These are phyloP conservation scores for Cheilosia soror DNA, from an alignment of 2,888 invertebrate species.

Conservation along the genomic window DNA sequence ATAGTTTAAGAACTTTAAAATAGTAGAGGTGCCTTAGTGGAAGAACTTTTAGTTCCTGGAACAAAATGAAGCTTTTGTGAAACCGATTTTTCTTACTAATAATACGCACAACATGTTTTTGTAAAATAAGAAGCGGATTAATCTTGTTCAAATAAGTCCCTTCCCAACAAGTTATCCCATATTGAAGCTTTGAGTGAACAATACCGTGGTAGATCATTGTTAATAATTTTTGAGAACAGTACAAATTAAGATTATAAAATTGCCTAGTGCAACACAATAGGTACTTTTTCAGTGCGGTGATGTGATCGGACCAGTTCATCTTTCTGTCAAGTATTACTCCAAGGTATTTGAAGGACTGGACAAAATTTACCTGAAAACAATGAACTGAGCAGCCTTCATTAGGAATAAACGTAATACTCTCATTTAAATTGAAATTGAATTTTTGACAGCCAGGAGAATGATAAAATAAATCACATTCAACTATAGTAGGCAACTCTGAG, in stretches of 20 bases:
- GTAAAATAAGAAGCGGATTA: background rate
- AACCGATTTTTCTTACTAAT: conserved; percentile 1
- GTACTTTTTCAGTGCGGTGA: background rate
- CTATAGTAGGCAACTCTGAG: background rate
- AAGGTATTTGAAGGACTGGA: conserved; percentile 9
- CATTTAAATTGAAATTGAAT: background rate
- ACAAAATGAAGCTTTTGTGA: background rate
- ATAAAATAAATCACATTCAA: background rate
- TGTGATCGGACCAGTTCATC: background rate
- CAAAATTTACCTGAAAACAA: conserved; percentile 6
- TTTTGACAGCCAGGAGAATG: background rate
- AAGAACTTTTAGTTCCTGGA: conserved; percentile 14
- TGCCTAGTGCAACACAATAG: conserved; percentile 14
- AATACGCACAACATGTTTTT: background rate
- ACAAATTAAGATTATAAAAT: conserved; percentile 24
- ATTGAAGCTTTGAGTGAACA: background rate
- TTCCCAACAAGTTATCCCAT: background rate
- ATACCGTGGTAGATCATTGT: background rate
- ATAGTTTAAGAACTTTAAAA: conserved; percentile 17
- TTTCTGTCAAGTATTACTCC: background rate
- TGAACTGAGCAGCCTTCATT: background rate
- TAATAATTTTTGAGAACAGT: conserved; percentile 8
- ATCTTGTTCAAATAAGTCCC: background rate
- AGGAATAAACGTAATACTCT: background rate
- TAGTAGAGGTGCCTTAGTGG: conserved; percentile 4